Conservation (phyloP, 2,113 vertebrate genomes). For the Calonectris borealis region DNA sequence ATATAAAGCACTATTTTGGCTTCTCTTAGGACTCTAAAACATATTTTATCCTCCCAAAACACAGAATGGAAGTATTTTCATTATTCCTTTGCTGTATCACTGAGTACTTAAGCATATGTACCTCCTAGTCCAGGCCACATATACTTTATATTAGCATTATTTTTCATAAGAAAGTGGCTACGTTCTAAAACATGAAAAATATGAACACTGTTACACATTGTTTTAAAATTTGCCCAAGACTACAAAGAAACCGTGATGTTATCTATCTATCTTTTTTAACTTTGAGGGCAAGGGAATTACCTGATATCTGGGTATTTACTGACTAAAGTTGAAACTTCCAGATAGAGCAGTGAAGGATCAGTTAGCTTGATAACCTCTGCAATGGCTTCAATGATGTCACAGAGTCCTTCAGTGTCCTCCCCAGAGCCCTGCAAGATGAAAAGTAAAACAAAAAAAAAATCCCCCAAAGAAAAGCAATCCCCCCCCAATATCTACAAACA, state of each 20-base stretch:
- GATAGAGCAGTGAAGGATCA: constrained; percentile 93
- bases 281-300: constrained; percentile 62
- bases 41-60: not conserved
- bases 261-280: not conserved
- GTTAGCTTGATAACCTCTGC: constrained; percentile 97
- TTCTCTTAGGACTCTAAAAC: not conserved
- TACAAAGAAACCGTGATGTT: not conserved
- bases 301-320: constrained; percentile 97
- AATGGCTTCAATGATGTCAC: constrained; percentile 88
- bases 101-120: not conserved
- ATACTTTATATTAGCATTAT: not conserved
- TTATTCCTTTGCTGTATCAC: not conserved
- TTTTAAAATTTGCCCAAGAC: not conserved
- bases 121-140: not conserved
- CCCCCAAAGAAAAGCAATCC: not conserved
- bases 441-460: not conserved
- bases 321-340: constrained; percentile 95
- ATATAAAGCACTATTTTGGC: not conserved
- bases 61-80: not conserved
- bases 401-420: constrained; percentile 86
- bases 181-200: not conserved
- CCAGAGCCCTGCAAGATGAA: constrained; percentile 69
- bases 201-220: not conserved
- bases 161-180: not conserved
- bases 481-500: not conserved